These are phyloP conservation scores for Bombycilla garrulus DNA, from an alignment of 2,113 vertebrate species.

Conservation along the genomic window DNA sequence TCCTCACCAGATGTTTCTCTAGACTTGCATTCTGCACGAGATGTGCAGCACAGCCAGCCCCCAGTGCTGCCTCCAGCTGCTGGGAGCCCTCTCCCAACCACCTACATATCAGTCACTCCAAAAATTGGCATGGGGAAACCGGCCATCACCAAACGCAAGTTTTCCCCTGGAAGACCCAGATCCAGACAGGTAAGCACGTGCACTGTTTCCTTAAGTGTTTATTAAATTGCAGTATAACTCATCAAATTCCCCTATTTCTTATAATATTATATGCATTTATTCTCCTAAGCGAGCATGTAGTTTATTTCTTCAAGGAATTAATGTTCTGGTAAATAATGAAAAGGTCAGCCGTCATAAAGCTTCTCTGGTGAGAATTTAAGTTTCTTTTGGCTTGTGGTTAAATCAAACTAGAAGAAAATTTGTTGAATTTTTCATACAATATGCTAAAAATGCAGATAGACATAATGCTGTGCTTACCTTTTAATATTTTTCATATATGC, in stretches of 20 bases:
- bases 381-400: neutral
- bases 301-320: neutral
- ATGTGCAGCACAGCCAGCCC: constrained; percentile 63
- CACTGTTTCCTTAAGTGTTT: neutral
- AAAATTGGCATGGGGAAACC: constrained; percentile 99
- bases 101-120: constrained; percentile 85
- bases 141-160: constrained; percentile 96
- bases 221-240: neutral
- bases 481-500: neutral
- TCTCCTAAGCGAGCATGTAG: neutral
- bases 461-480: neutral
- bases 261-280: neutral
- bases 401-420: neutral
- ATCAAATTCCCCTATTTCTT: neutral
- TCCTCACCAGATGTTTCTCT: constrained; percentile 75
- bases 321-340: neutral
- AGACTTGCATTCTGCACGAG: constrained; percentile 79
- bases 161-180: constrained; percentile 91
- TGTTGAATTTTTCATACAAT: neutral
- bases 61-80: constrained; percentile 68
- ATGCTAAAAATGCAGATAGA: neutral
- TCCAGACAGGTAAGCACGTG: constrained; percentile 85
- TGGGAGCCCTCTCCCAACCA: constrained; percentile 70
- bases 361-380: neutral
- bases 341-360: neutral